Percentiles rank a stretch among this genome's conserved stretches.
These are phyloP conservation scores for Dissostichus mawsoni DNA, from an alignment of 2,113 vertebrate genomes.

Conservation along the genomic window DNA sequence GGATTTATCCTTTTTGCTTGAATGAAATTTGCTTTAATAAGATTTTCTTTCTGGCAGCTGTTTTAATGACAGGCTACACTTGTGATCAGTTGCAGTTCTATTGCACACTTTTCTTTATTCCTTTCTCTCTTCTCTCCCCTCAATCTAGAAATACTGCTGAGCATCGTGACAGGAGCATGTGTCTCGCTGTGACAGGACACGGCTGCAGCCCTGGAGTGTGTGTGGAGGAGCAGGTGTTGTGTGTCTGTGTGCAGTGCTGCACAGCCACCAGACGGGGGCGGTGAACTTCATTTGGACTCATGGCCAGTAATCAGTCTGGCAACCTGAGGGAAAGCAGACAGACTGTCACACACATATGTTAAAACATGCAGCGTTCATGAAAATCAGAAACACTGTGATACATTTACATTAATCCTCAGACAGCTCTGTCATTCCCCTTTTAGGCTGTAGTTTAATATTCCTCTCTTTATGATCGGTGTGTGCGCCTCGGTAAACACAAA, in stretches of 20 bases:
- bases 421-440: constrained; percentile 43
- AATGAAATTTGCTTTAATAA: neutral
- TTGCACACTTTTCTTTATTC: neutral
- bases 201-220: constrained; percentile 54
- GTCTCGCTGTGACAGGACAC: constrained; percentile 64
- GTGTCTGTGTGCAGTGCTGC: constrained; percentile 56
- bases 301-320: constrained; percentile 47
- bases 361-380: constrained; percentile 39
- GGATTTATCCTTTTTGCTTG: neutral
- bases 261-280: constrained; percentile 64
- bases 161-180: constrained; percentile 28
- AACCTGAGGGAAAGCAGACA: constrained; percentile 28
- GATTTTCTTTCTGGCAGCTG: too few species aligned
- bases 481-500: constrained; percentile 31
- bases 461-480: constrained; percentile 47
- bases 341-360: constrained; percentile 19
- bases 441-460: constrained; percentile 54
- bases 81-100: too few species aligned
- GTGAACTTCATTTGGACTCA: constrained; percentile 51
- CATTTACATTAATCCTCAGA: constrained; percentile 18
- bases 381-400: constrained; percentile 70
- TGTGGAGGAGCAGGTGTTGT: constrained; percentile 25
- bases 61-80: too few species aligned
- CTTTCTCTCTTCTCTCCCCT: constrained; percentile 11
- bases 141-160: constrained; percentile 82